These are phyloP conservation scores for Carpatolechia fugitivella DNA, from an alignment of 2,888 invertebrate species.

Conservation along the genomic window DNA sequence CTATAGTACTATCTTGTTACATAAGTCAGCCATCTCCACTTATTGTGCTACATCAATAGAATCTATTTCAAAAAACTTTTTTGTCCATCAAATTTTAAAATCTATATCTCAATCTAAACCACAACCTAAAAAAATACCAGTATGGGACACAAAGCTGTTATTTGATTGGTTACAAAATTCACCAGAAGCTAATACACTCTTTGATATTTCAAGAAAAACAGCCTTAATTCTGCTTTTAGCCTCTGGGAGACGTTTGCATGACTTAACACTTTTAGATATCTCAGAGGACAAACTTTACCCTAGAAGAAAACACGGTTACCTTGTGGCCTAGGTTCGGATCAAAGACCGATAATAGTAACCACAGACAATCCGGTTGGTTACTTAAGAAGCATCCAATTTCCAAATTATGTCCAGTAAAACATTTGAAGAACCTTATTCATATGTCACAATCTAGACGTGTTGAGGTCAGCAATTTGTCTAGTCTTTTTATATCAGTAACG, in stretches of 20 bases:
- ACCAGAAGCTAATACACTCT: not conserved
- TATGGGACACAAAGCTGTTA: conserved; percentile 17
- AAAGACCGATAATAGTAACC: no score
- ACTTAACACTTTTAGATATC: not conserved
- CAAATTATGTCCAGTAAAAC: not conserved
- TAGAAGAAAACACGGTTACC: not conserved
- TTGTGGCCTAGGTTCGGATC: not conserved
- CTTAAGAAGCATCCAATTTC: no score
- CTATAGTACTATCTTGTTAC: not conserved
- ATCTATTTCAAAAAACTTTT: no score
- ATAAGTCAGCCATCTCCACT: conserved; percentile 8
- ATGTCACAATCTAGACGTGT: not conserved
- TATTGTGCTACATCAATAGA: not conserved
- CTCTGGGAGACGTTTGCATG: no score
- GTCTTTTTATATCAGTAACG: conserved; percentile 4
- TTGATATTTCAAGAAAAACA: not conserved
- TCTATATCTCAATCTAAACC: conserved; percentile 12
- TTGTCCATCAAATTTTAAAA: no score
- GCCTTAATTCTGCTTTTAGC: not conserved
- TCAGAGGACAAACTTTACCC: not conserved
- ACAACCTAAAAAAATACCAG: not conserved
- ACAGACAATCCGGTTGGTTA: no score
- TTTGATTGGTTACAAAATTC: no score
- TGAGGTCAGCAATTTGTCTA: not conserved
- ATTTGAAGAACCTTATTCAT: not conserved